These are phyloP conservation scores for Dryoscopus gambensis DNA, from an alignment of 2,113 vertebrate genomes.

Conservation along the genomic window DNA sequence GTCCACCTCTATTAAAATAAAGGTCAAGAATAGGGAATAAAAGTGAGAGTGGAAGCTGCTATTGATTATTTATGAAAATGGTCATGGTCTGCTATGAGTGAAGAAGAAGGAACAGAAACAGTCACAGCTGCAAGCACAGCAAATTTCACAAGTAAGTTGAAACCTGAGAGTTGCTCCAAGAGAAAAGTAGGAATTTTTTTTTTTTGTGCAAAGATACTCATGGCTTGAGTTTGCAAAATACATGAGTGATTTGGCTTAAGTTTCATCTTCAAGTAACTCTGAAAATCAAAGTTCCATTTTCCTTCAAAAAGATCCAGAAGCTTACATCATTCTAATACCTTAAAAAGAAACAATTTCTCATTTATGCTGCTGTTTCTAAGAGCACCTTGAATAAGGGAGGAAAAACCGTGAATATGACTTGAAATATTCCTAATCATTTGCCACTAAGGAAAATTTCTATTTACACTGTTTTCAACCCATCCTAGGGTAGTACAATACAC, in stretches of 20 bases:
- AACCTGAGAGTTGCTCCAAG: neutral
- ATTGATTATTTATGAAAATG: neutral
- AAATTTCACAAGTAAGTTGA: neutral
- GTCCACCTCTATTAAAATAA: neutral
- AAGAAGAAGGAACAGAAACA: neutral
- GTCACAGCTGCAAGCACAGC: neutral
- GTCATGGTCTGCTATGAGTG: neutral
- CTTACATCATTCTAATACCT: neutral
- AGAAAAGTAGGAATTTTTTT: neutral
- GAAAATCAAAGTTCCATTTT: neutral
- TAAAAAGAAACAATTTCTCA: neutral
- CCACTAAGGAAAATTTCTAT: neutral
- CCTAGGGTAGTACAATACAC: neutral
- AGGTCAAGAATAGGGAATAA: neutral
- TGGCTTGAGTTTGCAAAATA: neutral
- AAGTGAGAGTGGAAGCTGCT: neutral
- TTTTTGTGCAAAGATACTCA: neutral
- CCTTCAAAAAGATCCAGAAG: neutral
- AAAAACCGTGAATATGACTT: neutral
- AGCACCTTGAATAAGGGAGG: neutral
- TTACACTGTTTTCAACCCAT: neutral
- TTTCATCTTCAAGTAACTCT: neutral
- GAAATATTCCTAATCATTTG: neutral
- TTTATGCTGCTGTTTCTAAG: neutral
- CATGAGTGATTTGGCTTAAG: neutral